Conservation (phyloP, 2,888 invertebrate species). For the Platycnemis pennipes region DNA sequence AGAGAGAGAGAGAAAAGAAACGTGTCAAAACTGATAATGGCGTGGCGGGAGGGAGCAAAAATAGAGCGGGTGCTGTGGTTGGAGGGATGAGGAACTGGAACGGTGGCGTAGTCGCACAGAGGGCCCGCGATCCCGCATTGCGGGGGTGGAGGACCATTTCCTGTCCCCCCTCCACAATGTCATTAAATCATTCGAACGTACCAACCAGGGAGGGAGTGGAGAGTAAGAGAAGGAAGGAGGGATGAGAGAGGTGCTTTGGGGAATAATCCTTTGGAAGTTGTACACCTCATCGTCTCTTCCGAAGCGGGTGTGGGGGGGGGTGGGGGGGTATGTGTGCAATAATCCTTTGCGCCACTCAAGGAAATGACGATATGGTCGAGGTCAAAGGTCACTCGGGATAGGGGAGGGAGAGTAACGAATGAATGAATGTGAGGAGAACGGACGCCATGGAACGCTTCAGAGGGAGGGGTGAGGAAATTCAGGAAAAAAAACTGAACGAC, state of each 20-base stretch:
- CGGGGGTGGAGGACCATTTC: not conserved
- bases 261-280: no score
- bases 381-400: conserved; percentile 51
- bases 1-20: not conserved
- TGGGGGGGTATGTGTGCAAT: not conserved
- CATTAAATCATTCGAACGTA: conserved; percentile 71
- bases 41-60: not conserved
- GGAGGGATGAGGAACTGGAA: not conserved
- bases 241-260: conserved; percentile 57
- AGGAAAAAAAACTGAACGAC: not conserved
- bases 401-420: not conserved
- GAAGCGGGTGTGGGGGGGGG: no score
- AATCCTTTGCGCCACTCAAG: not conserved
- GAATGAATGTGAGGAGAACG: not conserved
- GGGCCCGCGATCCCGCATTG: conserved; percentile 5
- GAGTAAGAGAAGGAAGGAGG: not conserved
- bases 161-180: not conserved
- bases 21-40: not conserved
- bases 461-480: not conserved
- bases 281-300: not conserved
- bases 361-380: conserved; percentile 68
- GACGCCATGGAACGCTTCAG: not conserved
- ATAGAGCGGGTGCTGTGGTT: no score
- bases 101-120: not conserved
- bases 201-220: conserved; percentile 37